Base-by-base conservation (phyloP, 1,140 invertebrate genomes). In the Diabrotica virgifera region DNA sequence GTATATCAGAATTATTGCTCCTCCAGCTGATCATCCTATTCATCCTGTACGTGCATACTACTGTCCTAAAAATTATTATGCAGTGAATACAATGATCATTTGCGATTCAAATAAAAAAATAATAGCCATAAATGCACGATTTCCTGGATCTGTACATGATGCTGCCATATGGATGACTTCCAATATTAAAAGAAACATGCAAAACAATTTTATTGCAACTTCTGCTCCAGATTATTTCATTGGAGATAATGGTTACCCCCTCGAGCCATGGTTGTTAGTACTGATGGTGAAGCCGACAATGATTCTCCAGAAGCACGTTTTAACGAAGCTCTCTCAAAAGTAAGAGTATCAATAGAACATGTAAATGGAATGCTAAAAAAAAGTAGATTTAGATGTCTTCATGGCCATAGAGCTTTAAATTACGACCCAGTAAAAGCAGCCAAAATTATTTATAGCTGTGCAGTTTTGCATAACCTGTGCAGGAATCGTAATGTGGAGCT, bases 341-440 rank as follows among this genome's bases (percentile, higher is more conserved):
- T 61, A 8, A n/a, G 59, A 35, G 40, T 51, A 24, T n/a, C 40
- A 50, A 61, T 61, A n/a, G 59, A 61, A 14, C 59, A 61, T 4
- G 46, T 51, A 35, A 61, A 61, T 51, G 59, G 59, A 12, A 35
- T 61, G n/a, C 40, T 61, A n/a, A n/a, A n/a, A 12, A 61, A 61
- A 51, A 11, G 37, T 51, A 61, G 59, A 61, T 61, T 61, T 51
- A 10, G 40, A 51, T 61, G 37, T 50, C 36, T 61, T 10, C 40
- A 51, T 51, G 40, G 10, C 11, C 59, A 61, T 13, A 10, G 59
- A 52, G 40, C 59, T n/a, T 14, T 61, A 8, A 46, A 61, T 52
- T 61, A 61, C 51, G 36, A 50, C 40, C 38, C 59, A 5, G n/a
- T 40, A 46, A 46, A 38, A 51, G 38, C 46, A n/a, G 59, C 38